Base-by-base conservation (phyloP, 2,888 invertebrate species). In the Amiota minor region DNA sequence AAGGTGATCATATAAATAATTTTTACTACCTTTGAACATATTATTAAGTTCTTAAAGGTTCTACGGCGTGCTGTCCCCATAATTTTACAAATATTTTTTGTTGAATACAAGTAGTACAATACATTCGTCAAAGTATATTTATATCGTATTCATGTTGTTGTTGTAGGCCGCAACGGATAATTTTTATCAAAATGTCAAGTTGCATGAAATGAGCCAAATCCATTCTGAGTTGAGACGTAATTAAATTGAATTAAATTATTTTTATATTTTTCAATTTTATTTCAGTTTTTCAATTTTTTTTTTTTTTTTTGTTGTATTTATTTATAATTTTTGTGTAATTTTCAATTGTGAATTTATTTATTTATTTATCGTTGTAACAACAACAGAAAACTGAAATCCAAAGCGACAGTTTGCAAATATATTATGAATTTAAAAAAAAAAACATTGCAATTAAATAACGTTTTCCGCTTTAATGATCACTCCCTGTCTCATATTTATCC, bases 221-320 rank as follows among this genome's bases (percentile, higher is more conserved):
- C 73, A 65, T 75, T 73, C 76, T 75, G 62, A 59, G 72, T 45
- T 50, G 72, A 76, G 76, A 74, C 78, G 81, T 78, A 80, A 78
- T 81, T 79, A 80, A 83, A 85, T 85, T 85, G 85, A 85, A 83
- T 85, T 85, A 84, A 83, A 85, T 35, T 35, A 85, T 82, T 84
- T 81, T 85, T 85, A 85, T 82, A 80, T 68, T 68, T 50, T 53
- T 47, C 49, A 35, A 12, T 65, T 65, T 64, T 64, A 16, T n/a
- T 46, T 45, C 16, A 62, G 8, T 62, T 65, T 62, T 16, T 65
- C n/a, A 14, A 53, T n/a, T 14, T n/a, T n/a, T 56, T 10, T 56
- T 56, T 0, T 56, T 56, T 16, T 56, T 56, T 16, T 56, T 18
- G 16, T 53, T 53, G 59, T 59, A 10, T 0, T 0, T 35, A 6